Conservation (phyloP, 1,140 invertebrate species). For the Scaptomyza pallida region DNA sequence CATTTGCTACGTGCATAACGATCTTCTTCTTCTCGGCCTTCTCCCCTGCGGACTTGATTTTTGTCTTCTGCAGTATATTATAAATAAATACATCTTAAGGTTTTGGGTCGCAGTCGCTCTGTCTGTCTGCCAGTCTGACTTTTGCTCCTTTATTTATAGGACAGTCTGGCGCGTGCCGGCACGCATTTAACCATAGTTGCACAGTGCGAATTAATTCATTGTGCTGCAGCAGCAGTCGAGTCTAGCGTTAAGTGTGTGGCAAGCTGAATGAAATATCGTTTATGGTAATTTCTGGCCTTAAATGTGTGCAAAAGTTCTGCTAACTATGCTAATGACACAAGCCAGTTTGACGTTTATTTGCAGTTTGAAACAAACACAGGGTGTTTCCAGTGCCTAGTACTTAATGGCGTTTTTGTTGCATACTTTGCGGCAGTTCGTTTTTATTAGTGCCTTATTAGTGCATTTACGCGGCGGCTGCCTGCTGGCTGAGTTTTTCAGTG, state of each 20-base stretch:
- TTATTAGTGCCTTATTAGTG: not conserved
- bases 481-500: too few relatives aligned
- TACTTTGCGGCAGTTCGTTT: conserved; percentile 40
- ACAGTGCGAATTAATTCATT: conserved; percentile 40
- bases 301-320: conserved; percentile 55
- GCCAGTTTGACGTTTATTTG: not conserved
- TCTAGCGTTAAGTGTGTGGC: conserved; percentile 43
- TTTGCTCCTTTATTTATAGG: conserved; percentile 60
- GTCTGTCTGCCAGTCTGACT: conserved; percentile 1
- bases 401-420: conserved; percentile 12
- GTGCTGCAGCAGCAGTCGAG: conserved; percentile 7
- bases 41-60: not conserved
- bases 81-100: conserved; percentile 41
- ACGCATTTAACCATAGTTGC: conserved; percentile 27
- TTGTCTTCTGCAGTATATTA: not conserved
- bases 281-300: conserved; percentile 64
- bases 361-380: conserved; percentile 17
- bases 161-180: conserved; percentile 60
- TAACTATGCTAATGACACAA: conserved; percentile 65
- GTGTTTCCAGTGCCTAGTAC: not conserved
- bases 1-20: conserved; percentile 61
- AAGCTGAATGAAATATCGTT: conserved; percentile 76
- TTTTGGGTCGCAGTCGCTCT: conserved; percentile 35
- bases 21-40: conserved; percentile 3
- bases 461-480: too few relatives aligned